A percentile compares a stretch with the other conserved stretches of the same genome.
Evolutionary conservation across 2,113 vertebrate species (phyloP).

Genomic region (Lampris megalopsis): DNA sequence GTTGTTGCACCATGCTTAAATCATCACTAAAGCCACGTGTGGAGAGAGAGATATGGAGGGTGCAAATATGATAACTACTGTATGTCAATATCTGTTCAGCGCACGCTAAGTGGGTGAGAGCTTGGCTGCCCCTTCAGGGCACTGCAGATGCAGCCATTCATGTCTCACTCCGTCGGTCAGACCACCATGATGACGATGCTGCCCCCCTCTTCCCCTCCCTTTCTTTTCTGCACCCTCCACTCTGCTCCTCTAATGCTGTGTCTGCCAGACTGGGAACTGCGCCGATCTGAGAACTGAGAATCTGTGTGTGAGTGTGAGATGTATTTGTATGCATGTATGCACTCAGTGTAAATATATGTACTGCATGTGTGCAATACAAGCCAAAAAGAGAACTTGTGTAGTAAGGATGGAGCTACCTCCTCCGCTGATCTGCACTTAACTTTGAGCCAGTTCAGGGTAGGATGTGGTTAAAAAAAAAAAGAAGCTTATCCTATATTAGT

Average conservation of each 20-base stretch:
- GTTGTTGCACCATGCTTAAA: background rate
- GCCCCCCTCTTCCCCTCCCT: conserved; percentile 46
- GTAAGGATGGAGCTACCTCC: conserved; percentile 2
- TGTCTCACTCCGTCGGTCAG: conserved; percentile 71
- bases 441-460: background rate
- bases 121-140: conserved; percentile 71
- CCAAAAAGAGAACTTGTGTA: conserved; percentile 9
- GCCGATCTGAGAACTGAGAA: conserved; percentile 32
- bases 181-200: conserved; percentile 74
- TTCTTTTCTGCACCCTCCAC: conserved; percentile 26
- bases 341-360: background rate
- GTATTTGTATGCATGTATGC: background rate
- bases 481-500: conserved; percentile 32
- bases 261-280: conserved; percentile 25
- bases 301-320: conserved; percentile 34
- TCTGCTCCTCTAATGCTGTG: conserved; percentile 45
- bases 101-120: conserved; percentile 68
- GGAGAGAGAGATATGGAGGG: background rate
- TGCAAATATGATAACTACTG: conserved; percentile 49
- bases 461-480: conserved; percentile 37
- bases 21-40: background rate
- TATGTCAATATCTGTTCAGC: conserved; percentile 55
- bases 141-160: conserved; percentile 71
- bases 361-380: too few species aligned
- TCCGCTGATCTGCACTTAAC: conserved; percentile 12